Evolutionary conservation across 2,888 invertebrate species (phyloP).

Genomic region (Neoascia interrupta): DNA sequence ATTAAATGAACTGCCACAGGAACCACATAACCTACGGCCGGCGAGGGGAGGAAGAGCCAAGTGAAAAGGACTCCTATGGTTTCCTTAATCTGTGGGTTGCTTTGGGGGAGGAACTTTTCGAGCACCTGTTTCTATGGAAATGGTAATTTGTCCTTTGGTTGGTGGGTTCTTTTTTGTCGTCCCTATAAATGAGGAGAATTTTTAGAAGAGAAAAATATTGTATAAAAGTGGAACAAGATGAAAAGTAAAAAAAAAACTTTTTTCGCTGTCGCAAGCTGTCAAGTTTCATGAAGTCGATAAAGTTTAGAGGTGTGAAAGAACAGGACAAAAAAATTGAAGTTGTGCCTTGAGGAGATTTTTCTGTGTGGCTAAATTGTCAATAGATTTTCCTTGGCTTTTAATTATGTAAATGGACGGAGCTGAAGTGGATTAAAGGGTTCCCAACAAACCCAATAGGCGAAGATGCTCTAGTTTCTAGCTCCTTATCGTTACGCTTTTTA

Average conservation of each 20-base stretch:
- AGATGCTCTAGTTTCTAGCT: too few relatives aligned
- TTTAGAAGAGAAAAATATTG: neutral
- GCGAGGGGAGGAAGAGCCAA: too few relatives aligned
- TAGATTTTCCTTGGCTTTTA: too few relatives aligned
- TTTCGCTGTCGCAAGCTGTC: slow-evolving; percentile 7
- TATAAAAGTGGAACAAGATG: neutral
- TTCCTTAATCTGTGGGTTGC: slow-evolving; percentile 9
- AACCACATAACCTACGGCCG: too few relatives aligned
- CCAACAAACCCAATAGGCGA: too few relatives aligned
- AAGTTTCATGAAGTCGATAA: slow-evolving; percentile 2
- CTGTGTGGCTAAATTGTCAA: too few relatives aligned
- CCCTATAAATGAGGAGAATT: neutral
- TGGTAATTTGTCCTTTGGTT: slow-evolving; percentile 21
- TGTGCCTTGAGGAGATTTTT: too few relatives aligned
- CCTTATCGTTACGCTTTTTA: too few relatives aligned
- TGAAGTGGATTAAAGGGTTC: too few relatives aligned
- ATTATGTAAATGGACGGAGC: too few relatives aligned
- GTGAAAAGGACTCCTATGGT: slow-evolving; percentile 15
- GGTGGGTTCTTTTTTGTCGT: neutral
- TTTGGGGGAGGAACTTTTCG: neutral
- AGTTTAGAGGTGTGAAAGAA: neutral
- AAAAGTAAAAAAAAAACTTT: neutral
- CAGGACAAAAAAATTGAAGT: too few relatives aligned
- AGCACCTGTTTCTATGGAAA: slow-evolving; percentile 26
- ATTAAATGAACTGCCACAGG: slow-evolving; percentile 34